Evolutionary conservation across 2,113 vertebrate genomes (phyloP), one percentile per base, ranked within the genome.

Genomic region (Aldabrachelys gigantea): DNA sequence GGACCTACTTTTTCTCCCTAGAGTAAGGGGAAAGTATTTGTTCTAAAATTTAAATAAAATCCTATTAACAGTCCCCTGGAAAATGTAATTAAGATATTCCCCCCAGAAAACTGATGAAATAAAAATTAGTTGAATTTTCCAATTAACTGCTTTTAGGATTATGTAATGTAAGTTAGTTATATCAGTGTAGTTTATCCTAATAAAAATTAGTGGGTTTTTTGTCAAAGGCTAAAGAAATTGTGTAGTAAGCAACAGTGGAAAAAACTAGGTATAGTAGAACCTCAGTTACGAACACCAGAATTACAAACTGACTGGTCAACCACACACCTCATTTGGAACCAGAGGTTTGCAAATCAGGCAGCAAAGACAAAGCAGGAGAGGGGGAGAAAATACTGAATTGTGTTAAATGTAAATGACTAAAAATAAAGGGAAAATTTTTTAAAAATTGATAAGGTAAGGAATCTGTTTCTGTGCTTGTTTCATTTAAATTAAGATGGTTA

Each of bases 141-240:
- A 96, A 95, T 95, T 97, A 97, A 94, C 87, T 81, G 35, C 54
- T 89, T 95, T 94, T 96, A 96, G 80, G 91, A 94, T 94, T 89
- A 47, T 62, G 47, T 78, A 92, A 53, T 72, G 72, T 21, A 79
- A 24, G 21, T 6, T 50, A 35, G 29, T 29, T 96, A 65, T 92
- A 90, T 84, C 7, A 3, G 1, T 87, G 12, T 13, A 91, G 38
- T 35, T 91, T 91, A 16, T 88, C 88, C 82, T 92, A 86, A 87
- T 90, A 85, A 93, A 82, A 80, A 62, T 12, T 79, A 22, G 17
- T 80, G 1, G 90, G 90, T 91, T 91, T 2, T 91, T 95, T 84
- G 49, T 93, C n/a, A 96, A 72, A 91, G 47, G 1, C 19, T 41
- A 93, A 93, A 96, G 47, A 91, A 53, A 52, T 65, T 54, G 94